Percentiles rank a stretch among this genome's conserved stretches.
Evolutionary conservation across 2,888 invertebrate genomes (phyloP).

Genomic region (Rhopalosiphum nymphaeae): DNA sequence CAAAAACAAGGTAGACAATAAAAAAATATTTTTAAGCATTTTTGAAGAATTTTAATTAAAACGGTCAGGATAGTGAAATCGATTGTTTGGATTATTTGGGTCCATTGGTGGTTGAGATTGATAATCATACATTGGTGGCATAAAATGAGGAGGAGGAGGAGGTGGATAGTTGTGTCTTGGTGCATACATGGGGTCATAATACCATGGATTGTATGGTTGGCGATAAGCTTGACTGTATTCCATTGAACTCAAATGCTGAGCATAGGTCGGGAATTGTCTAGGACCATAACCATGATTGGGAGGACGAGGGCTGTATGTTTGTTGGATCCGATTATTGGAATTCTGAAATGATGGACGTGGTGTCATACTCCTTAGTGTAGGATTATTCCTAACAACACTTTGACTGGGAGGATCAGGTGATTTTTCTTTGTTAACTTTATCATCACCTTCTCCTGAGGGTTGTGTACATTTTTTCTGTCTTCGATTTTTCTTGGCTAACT

Average conservation of each 20-base stretch:
- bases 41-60: not conserved
- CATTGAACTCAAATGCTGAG: constrained; percentile 33
- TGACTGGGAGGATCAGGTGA: not conserved
- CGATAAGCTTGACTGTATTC: not conserved
- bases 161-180: not conserved
- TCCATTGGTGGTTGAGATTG: not conserved
- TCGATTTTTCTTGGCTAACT: constrained; percentile 69
- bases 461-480: constrained; percentile 24
- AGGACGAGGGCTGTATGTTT: not conserved
- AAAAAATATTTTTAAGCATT: not conserved
- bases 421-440: not conserved
- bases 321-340: not conserved
- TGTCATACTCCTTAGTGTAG: not conserved
- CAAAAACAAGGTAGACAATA: not conserved
- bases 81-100: not conserved
- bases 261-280: constrained; percentile 27
- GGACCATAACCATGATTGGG: not conserved
- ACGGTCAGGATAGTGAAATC: not conserved
- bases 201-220: constrained; percentile 22
- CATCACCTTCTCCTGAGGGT: not conserved
- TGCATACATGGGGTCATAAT: not conserved
- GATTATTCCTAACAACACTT: no score
- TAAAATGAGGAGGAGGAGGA: not conserved
- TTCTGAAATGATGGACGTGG: not conserved
- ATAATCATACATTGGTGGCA: not conserved